A percentile compares a stretch with the other conserved stretches of the same genome.
These are phyloP conservation scores for Sander vitreus DNA, from an alignment of 2,113 vertebrate genomes.

Conservation along the genomic window DNA sequence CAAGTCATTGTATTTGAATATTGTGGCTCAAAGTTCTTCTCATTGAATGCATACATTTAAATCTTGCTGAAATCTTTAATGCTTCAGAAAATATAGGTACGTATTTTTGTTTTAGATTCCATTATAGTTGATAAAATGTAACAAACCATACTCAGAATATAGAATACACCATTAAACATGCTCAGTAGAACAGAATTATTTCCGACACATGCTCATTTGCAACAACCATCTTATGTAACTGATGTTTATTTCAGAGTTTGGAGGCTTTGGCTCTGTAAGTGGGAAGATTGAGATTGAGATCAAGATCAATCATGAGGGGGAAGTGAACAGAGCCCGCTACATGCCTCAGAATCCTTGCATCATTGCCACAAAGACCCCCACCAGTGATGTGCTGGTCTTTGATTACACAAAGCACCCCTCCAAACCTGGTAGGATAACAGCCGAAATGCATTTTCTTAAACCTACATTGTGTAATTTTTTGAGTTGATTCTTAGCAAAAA, in stretches of 20 bases:
- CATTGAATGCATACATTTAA: conserved; percentile 23
- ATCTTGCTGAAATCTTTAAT: conserved; percentile 37
- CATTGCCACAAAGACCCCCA: conserved; percentile 98
- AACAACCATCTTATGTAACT: not conserved
- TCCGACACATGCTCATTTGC: not conserved
- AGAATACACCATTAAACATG: not conserved
- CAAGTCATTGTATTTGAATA: not conserved
- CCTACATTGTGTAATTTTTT: too few species aligned
- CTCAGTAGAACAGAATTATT: not conserved
- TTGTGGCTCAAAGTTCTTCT: conserved; percentile 17
- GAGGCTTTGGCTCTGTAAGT: conserved; percentile 98
- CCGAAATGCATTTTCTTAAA: not conserved
- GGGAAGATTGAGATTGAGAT: conserved; percentile 99
- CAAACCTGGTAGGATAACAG: conserved; percentile 88
- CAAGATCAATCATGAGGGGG: conserved; percentile 99
- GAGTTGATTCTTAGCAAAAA: too few species aligned
- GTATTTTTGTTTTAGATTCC: conserved; percentile 15
- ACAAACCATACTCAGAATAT: not conserved
- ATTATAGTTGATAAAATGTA: not conserved
- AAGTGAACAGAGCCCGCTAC: conserved; percentile 97
- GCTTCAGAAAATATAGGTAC: conserved; percentile 41
- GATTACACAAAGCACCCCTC: conserved; percentile 99
- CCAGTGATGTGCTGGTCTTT: conserved; percentile 97
- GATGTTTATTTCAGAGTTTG: conserved; percentile 88
- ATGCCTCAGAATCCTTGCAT: conserved; percentile 99